Conservation (phyloP, 2,888 invertebrate species). For the Cryptophagus acutangulus region DNA sequence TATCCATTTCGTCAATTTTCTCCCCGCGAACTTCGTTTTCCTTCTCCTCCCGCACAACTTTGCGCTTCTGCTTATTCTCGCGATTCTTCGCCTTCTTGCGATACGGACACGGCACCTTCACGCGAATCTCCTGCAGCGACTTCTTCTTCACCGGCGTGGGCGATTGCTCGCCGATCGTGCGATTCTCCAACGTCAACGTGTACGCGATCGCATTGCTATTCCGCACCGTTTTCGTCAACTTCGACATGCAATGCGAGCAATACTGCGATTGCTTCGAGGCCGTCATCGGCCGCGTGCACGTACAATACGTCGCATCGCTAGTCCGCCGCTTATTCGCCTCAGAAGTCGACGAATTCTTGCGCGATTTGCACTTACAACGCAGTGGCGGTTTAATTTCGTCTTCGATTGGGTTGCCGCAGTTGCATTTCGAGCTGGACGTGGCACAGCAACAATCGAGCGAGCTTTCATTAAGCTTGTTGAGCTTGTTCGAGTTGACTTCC, state of each 20-base stretch:
- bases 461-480: conserved; percentile 22
- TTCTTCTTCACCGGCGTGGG: conserved; percentile 8
- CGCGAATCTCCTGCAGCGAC: conserved; percentile 32
- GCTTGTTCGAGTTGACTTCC: conserved; percentile 17
- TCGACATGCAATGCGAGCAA: conserved; percentile 32
- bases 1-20: neutral
- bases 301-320: conserved; percentile 22
- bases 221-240: conserved; percentile 28
- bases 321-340: neutral
- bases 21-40: neutral
- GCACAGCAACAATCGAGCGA: too few relatives aligned
- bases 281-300: conserved; percentile 19
- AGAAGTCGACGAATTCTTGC: neutral
- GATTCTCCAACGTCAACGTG: conserved; percentile 45
- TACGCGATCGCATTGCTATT: conserved; percentile 47
- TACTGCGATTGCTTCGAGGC: conserved; percentile 17
- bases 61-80: conserved; percentile 23
- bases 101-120: conserved; percentile 30
- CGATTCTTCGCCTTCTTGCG: too few relatives aligned
- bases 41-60: conserved; percentile 23
- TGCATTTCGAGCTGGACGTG: conserved; percentile 12
- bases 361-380: neutral
- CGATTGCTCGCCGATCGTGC: too few relatives aligned
- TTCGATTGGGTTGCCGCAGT: neutral
- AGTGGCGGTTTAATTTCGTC: neutral